Conservation (phyloP, 2,797 vertebrate species). For the Brachyalestes nurse region DNA sequence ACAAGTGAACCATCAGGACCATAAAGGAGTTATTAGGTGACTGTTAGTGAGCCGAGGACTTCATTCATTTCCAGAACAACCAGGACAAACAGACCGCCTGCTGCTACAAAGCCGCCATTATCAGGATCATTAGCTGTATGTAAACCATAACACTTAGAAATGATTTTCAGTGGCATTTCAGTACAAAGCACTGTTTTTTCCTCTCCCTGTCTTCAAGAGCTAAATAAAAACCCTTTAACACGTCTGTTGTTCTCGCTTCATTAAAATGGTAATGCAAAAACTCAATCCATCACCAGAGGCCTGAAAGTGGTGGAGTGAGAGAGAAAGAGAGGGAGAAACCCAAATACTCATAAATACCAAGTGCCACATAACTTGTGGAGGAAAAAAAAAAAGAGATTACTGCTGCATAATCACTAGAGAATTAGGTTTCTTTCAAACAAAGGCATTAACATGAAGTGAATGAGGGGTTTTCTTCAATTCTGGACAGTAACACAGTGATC, state of each 20-base stretch:
- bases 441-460: neutral
- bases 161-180: neutral
- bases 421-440: neutral
- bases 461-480: neutral
- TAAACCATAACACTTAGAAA: neutral
- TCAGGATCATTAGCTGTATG: neutral
- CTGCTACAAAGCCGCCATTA: too few species aligned
- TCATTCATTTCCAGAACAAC: neutral
- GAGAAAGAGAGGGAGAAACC: neutral
- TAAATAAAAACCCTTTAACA: slow-evolving; percentile 8
- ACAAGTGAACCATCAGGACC: neutral
- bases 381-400: slow-evolving; percentile 6
- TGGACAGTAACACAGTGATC: neutral
- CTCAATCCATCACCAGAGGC: neutral
- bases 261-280: slow-evolving; percentile 23
- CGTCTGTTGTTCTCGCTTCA: slow-evolving; percentile 11
- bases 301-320: neutral
- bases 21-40: neutral
- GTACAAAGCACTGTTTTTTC: too few species aligned
- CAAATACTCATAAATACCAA: neutral
- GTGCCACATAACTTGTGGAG: neutral
- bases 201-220: too few species aligned
- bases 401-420: neutral
- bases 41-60: neutral
- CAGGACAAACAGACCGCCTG: too few species aligned